Conservation (phyloP, 64 coral and sea anemone species). For the Stichodactyla mertensii region DNA sequence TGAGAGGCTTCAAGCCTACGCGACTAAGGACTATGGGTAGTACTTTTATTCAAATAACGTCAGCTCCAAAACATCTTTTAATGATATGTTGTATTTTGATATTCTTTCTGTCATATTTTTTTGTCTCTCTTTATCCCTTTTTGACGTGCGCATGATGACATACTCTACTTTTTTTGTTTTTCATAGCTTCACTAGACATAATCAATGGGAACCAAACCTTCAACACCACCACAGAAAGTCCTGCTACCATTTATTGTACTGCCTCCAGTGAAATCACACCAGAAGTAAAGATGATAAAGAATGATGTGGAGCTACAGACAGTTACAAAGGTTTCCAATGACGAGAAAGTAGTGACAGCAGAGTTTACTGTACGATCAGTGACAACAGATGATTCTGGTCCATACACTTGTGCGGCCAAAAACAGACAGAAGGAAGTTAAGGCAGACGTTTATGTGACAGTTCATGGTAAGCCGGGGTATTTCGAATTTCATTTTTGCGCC, state of each 20-base stretch:
- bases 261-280: neutral
- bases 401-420: neutral
- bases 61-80: too few species aligned
- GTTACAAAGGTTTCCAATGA: neutral
- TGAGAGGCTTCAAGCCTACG: too few species aligned
- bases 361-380: neutral
- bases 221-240: neutral
- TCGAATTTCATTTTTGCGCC: neutral
- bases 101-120: too few species aligned
- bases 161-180: neutral
- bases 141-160: neutral
- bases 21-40: too few species aligned
- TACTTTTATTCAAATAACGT: too few species aligned
- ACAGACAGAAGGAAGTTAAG: neutral
- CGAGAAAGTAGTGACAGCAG: neutral
- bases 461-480: neutral
- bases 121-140: too few species aligned
- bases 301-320: neutral
- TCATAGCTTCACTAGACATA: neutral
- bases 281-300: neutral
- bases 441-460: neutral
- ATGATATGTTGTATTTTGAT: too few species aligned
- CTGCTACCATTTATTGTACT: neutral
- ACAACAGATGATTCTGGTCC: neutral
- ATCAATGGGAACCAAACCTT: neutral